Conservation (phyloP, 2,888 invertebrate genomes). For the Atrina japonica region DNA sequence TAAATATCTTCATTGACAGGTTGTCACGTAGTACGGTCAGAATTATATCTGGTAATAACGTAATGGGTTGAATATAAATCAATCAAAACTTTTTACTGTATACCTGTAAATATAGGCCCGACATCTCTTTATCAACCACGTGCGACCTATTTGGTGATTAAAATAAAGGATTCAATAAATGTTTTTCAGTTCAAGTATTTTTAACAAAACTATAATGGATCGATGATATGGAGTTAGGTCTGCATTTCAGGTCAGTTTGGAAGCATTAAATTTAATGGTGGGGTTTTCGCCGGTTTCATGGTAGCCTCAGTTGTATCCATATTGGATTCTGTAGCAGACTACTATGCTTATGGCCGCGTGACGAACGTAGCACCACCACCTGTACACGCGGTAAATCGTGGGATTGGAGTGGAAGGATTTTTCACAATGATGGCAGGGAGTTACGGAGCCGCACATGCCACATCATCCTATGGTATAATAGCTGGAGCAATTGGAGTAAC, state of each 20-base stretch:
- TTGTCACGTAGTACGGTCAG: too few relatives aligned
- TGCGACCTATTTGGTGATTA: too few relatives aligned
- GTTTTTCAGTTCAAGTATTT: too few relatives aligned
- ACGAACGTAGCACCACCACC: constrained; percentile 90
- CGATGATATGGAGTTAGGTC: too few relatives aligned
- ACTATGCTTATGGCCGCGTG: constrained; percentile 89
- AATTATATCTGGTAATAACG: too few relatives aligned
- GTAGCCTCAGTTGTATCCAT: constrained; percentile 64
- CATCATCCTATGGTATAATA: constrained; percentile 93
- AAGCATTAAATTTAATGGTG: constrained; percentile 55
- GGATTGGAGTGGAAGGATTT: constrained; percentile 86
- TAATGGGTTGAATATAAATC: too few relatives aligned
- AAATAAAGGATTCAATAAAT: too few relatives aligned
- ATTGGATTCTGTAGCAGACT: constrained; percentile 86
- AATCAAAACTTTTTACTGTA: too few relatives aligned
- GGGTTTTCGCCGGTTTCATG: constrained; percentile 59
- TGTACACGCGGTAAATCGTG: constrained; percentile 91
- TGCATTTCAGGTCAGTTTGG: constrained; percentile 71
- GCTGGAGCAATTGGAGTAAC: constrained; percentile 93
- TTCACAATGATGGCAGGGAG: constrained; percentile 90
- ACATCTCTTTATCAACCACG: too few relatives aligned
- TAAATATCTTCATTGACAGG: too few relatives aligned
- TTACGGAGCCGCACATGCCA: constrained; percentile 92
- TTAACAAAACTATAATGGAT: too few relatives aligned
- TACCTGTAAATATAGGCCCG: too few relatives aligned